Base-by-base conservation (phyloP, 2,113 vertebrate species). In the Tursiops truncatus region DNA sequence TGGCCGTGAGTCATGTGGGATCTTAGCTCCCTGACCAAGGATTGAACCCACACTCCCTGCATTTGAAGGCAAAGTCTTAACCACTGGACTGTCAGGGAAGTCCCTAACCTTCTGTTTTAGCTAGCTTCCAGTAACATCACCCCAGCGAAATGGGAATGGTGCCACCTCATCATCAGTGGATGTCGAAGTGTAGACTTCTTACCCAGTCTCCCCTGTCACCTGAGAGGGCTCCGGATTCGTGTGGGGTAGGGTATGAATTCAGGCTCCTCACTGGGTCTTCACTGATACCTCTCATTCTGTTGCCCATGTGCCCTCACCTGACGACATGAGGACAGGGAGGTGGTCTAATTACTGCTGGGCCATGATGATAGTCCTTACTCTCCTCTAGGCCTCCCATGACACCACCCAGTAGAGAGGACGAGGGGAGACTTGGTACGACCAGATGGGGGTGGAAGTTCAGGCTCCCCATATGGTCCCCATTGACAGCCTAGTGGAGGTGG, bases 391-490 rank as follows among this genome's bases (percentile, higher is more conserved):
- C 9, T 65, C 67, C n/a, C 41, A 14, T 73, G n/a, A 63, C 3
- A 68, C 26, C 47, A 23, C 11, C 20, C 6, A 6, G 6, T 56
- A 67, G 28, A 93, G 47, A 62, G 1, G 28, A 12, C 3, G 12
- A 56, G 17, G 17, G 20, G 25, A 84, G 12, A 8, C 44, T 71
- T 56, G 14, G 25, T 68, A 47, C 5, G 25, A 6, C 76, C 26
- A 25, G 8, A 26, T 71, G 6, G 21, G 6, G 36, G 6, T 56
- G 6, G 36, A 50, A 77, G 15, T 47, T 14, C 81, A 62, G 15
- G 26, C 20, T 65, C 5, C 31, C 38, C 8, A 5, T 2, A 2
- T 0, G 4, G 8, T 36, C 58, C 62, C 12, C 3, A n/a, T 0
- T 85, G 65, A 81, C 12, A 84, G 9, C 23, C 17, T 23, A 17